Conservation (phyloP, 2,797 vertebrate genomes). For the Anolis apletophallus region DNA sequence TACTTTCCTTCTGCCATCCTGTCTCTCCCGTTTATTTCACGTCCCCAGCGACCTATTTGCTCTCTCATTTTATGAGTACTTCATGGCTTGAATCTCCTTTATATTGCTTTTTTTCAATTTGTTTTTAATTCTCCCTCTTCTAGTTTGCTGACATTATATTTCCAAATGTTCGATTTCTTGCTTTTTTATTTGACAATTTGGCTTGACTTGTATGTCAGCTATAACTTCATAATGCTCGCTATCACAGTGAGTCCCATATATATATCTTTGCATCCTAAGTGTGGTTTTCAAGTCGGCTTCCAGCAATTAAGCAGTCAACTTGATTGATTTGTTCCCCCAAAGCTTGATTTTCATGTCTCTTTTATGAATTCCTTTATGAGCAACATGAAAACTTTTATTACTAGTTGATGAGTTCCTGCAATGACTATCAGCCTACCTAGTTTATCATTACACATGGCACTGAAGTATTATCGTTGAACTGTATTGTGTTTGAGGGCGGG, state of each 20-base stretch:
- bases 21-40: conserved; percentile 35
- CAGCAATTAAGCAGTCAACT: conserved; percentile 36
- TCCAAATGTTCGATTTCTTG: conserved; percentile 18
- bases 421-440: conserved; percentile 12
- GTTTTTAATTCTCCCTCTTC: conserved; percentile 41
- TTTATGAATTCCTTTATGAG: conserved; percentile 30
- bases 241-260: conserved; percentile 1
- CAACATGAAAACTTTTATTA: conserved; percentile 25
- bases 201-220: conserved; percentile 27
- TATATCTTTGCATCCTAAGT: conserved; percentile 10
- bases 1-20: conserved; percentile 10
- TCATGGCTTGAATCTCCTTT: conserved; percentile 13
- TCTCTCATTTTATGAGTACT: conserved; percentile 21
- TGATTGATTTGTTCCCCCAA: conserved; percentile 12
- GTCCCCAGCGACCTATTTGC: conserved; percentile 28
- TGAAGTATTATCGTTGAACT: neutral
- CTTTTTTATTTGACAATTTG: conserved; percentile 41
- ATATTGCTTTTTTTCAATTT: conserved; percentile 37
- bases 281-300: conserved; percentile 9
- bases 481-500: neutral
- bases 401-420: conserved; percentile 16
- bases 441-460: conserved; percentile 17
- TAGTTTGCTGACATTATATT: conserved; percentile 38
- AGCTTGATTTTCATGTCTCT: neutral
- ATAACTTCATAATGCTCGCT: conserved; percentile 20